Base-by-base conservation (phyloP, 2,797 vertebrate genomes). In the Halcyon badia region DNA sequence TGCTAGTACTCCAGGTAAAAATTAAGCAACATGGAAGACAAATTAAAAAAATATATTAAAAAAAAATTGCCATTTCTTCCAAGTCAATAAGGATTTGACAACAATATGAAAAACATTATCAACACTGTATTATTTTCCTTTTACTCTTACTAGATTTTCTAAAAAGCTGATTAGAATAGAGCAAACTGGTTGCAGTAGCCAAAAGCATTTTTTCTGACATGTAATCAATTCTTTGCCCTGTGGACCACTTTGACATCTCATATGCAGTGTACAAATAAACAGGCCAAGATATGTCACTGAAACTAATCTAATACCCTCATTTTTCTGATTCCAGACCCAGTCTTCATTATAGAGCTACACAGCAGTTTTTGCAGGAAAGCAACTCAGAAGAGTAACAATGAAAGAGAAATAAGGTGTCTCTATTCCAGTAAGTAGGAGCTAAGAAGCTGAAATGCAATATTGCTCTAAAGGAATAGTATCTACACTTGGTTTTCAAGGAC, bases 191-290 rank as follows among this genome's bases (percentile, higher is more conserved):
- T 76, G 26, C 44, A 87, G 56, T 22, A 77, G 70, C 35, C 73
- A 88, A 80, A 64, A 91, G 83, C 51, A 54, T 77, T 89, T 87
- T 91, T 89, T 82, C 56, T 87, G 70, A 83, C 41, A 73, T 31
- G 28, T 52, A 94, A 93, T 87, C 83, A 80, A 31, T 93, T 72
- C 33, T 89, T 87, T 82, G 54, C 68, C 62, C 73, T 77, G 16
- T 57, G 56, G 62, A 82, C 51, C 37, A 60, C 35, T 69, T 56
- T 49, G 56, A 70, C 37, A 77, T 68, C 52, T 83, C 72, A 71
- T 44, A 86, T 5, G 10, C 46, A 62, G 61, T 21, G 65, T 26
- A 84, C 44, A 42, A 11, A 73, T 17, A 86, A 90, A 88, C 12
- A 86, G 56, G 61, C 51, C 80, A 90, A 94, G 80, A 82, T 76